Conservation (phyloP, 2,797 vertebrate genomes). For the Pangasius larnaudii region DNA sequence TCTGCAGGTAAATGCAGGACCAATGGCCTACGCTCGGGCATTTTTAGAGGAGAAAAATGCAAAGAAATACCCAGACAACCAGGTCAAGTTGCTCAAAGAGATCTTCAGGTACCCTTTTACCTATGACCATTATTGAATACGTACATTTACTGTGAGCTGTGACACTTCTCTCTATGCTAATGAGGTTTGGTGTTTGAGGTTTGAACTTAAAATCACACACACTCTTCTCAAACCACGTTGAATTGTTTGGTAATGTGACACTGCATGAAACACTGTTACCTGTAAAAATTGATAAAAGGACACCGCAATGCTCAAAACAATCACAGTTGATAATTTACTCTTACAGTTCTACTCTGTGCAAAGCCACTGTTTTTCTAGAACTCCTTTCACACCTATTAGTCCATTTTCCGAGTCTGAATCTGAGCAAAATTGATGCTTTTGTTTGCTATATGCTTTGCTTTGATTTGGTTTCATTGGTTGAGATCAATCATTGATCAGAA, state of each 20-base stretch:
- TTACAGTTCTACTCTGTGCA: not conserved
- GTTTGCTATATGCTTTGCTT: not conserved
- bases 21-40: conserved; percentile 96
- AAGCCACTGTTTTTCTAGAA: not conserved
- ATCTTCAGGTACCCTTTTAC: conserved; percentile 89
- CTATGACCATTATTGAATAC: not conserved
- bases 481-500: not conserved
- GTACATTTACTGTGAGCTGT: not conserved
- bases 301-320: not conserved
- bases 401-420: not conserved
- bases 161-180: not conserved
- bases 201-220: not conserved
- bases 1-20: conserved; percentile 93
- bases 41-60: conserved; percentile 97
- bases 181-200: not conserved
- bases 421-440: not conserved
- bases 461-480: not conserved
- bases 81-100: conserved; percentile 95
- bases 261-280: too few species aligned
- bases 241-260: too few species aligned
- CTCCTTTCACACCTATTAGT: not conserved
- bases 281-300: too few species aligned
- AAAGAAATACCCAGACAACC: conserved; percentile 97
- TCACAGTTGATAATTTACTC: too few species aligned
- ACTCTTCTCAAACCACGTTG: not conserved